Conservation (phyloP, 2,888 invertebrate genomes). For the Leptopterna dolabrata region DNA sequence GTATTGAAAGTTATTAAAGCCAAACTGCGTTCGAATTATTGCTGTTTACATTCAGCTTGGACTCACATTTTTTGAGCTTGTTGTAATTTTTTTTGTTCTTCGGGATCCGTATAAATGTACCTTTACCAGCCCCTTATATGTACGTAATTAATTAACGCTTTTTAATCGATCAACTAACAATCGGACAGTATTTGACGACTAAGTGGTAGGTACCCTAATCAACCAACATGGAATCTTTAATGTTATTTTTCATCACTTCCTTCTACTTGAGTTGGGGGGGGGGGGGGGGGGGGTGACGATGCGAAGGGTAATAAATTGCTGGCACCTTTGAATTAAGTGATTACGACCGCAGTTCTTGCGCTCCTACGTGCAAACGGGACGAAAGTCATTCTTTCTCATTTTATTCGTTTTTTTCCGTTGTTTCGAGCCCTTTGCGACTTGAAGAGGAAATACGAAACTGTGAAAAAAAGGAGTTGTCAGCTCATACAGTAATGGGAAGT, state of each 20-base stretch:
- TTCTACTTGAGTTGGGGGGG: neutral
- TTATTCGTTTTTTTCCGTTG: neutral
- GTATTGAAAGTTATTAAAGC: too few species aligned
- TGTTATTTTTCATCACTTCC: neutral
- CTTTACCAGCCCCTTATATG: too few species aligned
- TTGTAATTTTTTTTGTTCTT: too few species aligned
- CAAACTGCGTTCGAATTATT: too few species aligned
- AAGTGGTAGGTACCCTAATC: neutral
- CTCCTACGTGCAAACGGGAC: conserved; percentile 12
- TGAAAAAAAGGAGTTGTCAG: conserved; percentile 8
- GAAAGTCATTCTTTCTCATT: neutral
- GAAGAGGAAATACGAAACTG: neutral
- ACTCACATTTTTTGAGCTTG: too few species aligned
- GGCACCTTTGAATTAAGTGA: conserved; percentile 12
- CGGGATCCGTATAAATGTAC: too few species aligned
- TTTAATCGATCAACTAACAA: too few species aligned
- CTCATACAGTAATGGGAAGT: conserved; percentile 42
- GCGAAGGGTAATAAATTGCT: neutral
- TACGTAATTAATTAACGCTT: too few species aligned
- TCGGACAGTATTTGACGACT: too few species aligned
- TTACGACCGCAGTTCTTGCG: neutral
- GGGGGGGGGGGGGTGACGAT: neutral
- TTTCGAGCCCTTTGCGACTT: neutral
- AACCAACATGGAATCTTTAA: neutral
- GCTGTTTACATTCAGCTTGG: too few species aligned